phyloP scores from a whole-genome alignment of 2,888 invertebrate genomes.

The Trachelus stipa region DNA sequence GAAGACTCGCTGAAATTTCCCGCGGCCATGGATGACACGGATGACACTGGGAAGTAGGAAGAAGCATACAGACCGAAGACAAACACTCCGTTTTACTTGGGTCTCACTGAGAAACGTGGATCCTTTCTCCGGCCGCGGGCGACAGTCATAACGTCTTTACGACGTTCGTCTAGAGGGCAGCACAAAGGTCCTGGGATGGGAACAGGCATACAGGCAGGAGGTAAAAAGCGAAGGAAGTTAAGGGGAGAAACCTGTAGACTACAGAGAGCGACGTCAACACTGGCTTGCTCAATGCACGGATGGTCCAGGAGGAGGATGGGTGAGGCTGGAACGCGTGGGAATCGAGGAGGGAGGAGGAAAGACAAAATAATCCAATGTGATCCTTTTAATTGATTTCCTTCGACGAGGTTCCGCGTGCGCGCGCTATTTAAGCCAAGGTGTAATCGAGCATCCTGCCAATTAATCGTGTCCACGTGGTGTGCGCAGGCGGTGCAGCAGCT shows the following conservation, averaged over 20 bases:
- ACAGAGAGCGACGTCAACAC: background rate
- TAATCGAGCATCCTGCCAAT: slow-evolving; percentile 24
- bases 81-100: background rate
- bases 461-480: slow-evolving; percentile 9
- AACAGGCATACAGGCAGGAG: background rate
- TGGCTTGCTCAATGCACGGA: background rate
- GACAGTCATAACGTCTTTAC: background rate
- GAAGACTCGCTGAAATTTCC: background rate
- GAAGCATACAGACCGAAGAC: background rate
- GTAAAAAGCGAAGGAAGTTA: background rate
- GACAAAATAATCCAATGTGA: background rate
- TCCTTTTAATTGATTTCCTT: slow-evolving; percentile 10
- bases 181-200: background rate
- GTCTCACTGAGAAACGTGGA: background rate
- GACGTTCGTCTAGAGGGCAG: background rate
- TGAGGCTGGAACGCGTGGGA: slow-evolving; percentile 6
- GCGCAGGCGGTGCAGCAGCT: background rate
- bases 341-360: slow-evolving; percentile 20
- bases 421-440: slow-evolving; percentile 37
- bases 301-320: too few species aligned
- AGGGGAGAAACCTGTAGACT: background rate
- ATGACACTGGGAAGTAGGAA: background rate
- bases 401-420: slow-evolving; percentile 22
- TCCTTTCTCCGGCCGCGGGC: background rate
- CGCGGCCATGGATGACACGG: background rate